Evolutionary conservation across 2,113 vertebrate genomes (phyloP).

Genomic region (Trogon surrucura): DNA sequence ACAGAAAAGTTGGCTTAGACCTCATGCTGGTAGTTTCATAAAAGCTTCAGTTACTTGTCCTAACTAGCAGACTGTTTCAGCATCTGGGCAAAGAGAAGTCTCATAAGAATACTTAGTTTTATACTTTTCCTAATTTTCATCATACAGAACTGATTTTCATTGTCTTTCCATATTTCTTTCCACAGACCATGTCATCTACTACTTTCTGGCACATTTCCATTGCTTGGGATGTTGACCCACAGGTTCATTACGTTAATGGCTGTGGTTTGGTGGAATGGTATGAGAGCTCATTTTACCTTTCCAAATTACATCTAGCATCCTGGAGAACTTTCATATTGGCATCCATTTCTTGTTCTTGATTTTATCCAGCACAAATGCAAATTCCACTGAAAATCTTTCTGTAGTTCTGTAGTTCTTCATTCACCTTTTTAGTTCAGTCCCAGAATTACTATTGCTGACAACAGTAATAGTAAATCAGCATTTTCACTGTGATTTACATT

Average conservation of each 20-base stretch:
- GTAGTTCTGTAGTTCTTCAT: neutral
- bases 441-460: neutral
- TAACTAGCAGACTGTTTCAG: neutral
- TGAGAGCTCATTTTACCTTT: neutral
- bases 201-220: neutral
- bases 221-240: neutral
- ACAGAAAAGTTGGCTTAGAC: neutral
- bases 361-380: neutral
- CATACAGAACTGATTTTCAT: neutral
- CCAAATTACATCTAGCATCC: neutral
- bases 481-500: neutral
- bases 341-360: neutral
- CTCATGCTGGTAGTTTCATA: neutral
- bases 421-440: neutral
- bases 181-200: neutral
- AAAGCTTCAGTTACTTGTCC: neutral
- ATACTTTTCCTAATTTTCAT: neutral
- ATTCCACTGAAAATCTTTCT: neutral
- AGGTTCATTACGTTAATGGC: neutral
- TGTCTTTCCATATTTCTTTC: neutral
- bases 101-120: neutral
- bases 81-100: neutral
- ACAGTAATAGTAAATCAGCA: neutral
- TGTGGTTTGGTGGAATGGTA: neutral
- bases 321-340: neutral